Conservation (phyloP, 1,140 invertebrate species). For the Drosophila insularis region DNA sequence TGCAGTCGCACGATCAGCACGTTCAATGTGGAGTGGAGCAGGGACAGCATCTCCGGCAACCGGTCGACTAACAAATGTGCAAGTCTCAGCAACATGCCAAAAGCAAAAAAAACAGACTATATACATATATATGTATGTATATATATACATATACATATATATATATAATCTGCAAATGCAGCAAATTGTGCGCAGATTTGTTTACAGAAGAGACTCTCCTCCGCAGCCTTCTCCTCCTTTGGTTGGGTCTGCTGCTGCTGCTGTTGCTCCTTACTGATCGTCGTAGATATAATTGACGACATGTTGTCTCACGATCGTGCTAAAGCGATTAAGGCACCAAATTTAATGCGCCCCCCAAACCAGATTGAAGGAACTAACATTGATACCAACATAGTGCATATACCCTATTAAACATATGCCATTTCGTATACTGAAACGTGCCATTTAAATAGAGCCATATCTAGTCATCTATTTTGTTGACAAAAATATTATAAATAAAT, state of each 20-base stretch:
- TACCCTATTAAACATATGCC: background rate
- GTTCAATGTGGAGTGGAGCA: conserved; percentile 52
- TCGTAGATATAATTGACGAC: conserved; percentile 81
- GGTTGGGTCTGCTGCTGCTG: background rate
- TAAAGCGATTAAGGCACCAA: conserved; percentile 75
- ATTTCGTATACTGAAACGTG: background rate
- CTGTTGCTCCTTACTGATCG: conserved; percentile 57
- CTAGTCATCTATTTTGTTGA: too few species aligned
- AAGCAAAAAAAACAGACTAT: conserved; percentile 39
- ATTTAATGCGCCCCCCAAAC: conserved; percentile 65
- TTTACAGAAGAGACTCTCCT: conserved; percentile 66
- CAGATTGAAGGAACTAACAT: background rate
- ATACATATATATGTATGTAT: background rate
- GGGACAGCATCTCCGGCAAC: conserved; percentile 36
- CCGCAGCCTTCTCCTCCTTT: background rate
- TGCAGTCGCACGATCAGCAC: conserved; percentile 78
- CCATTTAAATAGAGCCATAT: background rate
- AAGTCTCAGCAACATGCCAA: conserved; percentile 69
- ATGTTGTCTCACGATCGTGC: conserved; percentile 81
- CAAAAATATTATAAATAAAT: too few species aligned
- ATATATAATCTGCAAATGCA: conserved; percentile 59
- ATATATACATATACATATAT: background rate
- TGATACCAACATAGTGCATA: background rate
- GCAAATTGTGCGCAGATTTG: conserved; percentile 78
- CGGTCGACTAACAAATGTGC: conserved; percentile 69